phyloP scores from a whole-genome alignment of 2,113 vertebrate genomes.

The Mirza zaza region DNA sequence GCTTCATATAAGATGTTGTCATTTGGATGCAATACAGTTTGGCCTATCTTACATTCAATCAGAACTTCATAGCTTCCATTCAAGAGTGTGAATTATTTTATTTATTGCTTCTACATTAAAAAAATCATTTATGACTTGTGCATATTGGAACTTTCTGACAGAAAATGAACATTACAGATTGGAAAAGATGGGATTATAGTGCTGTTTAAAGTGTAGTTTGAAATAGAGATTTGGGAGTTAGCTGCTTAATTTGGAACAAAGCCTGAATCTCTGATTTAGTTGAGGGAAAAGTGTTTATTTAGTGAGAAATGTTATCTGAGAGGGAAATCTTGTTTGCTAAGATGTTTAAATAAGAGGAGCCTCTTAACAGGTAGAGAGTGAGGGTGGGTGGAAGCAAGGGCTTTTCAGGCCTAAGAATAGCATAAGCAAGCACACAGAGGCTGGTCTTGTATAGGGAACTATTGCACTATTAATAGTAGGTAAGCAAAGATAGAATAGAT shows the following conservation, averaged over 20 bases:
- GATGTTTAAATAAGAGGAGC: conserved; percentile 48
- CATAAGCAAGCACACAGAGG: background rate
- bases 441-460: background rate
- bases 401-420: background rate
- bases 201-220: conserved; percentile 13
- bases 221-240: conserved; percentile 18
- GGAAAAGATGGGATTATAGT: background rate
- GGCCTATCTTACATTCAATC: background rate
- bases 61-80: background rate
- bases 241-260: conserved; percentile 23
- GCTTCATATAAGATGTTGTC: background rate
- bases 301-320: conserved; percentile 45
- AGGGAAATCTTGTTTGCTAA: conserved; percentile 20
- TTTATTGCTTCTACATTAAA: background rate
- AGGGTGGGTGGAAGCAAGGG: background rate
- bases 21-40: conserved; percentile 24
- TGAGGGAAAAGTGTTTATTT: background rate
- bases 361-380: background rate
- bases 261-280: conserved; percentile 7
- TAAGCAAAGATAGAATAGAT: background rate
- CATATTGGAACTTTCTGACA: background rate
- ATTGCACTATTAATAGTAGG: background rate
- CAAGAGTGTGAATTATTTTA: background rate
- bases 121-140: background rate
- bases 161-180: background rate